Conservation (phyloP, 2,797 vertebrate species). For the Eremophila alpestris region DNA sequence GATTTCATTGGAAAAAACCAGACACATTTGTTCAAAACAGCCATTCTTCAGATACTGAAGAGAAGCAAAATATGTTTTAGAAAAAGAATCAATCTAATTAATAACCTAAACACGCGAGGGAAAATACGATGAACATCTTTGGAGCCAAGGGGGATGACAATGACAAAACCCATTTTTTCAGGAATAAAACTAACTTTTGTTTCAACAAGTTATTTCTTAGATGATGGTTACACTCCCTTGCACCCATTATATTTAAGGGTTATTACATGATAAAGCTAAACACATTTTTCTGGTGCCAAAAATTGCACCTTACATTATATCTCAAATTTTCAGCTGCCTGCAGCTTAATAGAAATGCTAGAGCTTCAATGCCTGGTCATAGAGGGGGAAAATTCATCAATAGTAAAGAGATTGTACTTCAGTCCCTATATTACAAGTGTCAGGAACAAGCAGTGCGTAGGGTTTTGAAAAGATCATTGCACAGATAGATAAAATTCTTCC, state of each 20-base stretch:
- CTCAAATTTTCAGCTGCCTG: neutral
- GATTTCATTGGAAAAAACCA: neutral
- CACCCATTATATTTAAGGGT: neutral
- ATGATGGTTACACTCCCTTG: neutral
- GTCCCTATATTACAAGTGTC: neutral
- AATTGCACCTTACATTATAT: neutral
- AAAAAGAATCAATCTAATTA: neutral
- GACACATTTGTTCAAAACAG: neutral
- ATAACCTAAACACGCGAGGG: neutral
- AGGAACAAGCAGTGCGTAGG: neutral
- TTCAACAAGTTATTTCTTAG: neutral
- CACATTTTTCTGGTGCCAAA: neutral
- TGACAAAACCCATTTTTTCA: neutral
- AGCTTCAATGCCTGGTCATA: neutral
- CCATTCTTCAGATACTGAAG: neutral
- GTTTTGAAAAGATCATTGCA: constrained; percentile 40
- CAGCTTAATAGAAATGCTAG: neutral
- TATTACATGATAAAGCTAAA: neutral
- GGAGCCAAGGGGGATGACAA: neutral
- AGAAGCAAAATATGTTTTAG: neutral
- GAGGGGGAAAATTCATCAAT: neutral
- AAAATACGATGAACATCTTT: neutral
- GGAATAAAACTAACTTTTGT: neutral
- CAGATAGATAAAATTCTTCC: neutral
- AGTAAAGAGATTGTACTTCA: neutral